Conservation (phyloP, 2,797 vertebrate genomes). For the Mormyrus proboscirostris region DNA sequence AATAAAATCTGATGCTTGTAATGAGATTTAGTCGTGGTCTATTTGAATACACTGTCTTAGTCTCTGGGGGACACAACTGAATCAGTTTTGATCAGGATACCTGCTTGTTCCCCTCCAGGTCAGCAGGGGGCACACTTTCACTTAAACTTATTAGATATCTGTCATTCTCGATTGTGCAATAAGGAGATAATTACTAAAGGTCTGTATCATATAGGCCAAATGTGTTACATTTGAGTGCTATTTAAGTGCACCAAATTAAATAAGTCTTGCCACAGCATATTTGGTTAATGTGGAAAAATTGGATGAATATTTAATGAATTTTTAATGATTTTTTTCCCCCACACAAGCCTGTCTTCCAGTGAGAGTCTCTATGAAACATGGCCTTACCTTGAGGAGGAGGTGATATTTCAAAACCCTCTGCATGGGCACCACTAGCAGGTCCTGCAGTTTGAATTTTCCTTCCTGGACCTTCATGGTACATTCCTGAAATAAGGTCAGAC, state of each 20-base stretch:
- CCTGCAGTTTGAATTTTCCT: slow-evolving; percentile 93
- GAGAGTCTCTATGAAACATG: not conserved
- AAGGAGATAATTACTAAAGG: slow-evolving; percentile 48
- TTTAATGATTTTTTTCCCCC: not conserved
- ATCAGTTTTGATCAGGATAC: not conserved
- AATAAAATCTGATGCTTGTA: slow-evolving; percentile 57
- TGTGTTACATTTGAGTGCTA: slow-evolving; percentile 35
- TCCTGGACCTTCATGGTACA: slow-evolving; percentile 92
- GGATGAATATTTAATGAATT: slow-evolving; percentile 19
- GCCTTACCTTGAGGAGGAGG: slow-evolving; percentile 85
- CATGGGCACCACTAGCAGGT: slow-evolving; percentile 95
- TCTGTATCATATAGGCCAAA: slow-evolving; percentile 33
- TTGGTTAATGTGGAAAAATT: not conserved
- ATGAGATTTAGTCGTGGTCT: slow-evolving; percentile 51
- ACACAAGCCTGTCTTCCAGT: not conserved
- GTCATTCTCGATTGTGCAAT: slow-evolving; percentile 44
- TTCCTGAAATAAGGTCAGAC: slow-evolving; percentile 53
- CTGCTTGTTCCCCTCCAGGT: not conserved
- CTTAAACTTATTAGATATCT: slow-evolving; percentile 13
- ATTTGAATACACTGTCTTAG: slow-evolving; percentile 49
- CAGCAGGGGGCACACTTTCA: not conserved
- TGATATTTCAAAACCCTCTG: slow-evolving; percentile 96
- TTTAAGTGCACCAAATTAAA: slow-evolving; percentile 7
- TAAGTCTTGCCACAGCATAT: not conserved
- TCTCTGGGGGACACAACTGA: not conserved